These are phyloP conservation scores for Apis laboriosa DNA, from an alignment of 1,140 invertebrate genomes.

Conservation along the genomic window DNA sequence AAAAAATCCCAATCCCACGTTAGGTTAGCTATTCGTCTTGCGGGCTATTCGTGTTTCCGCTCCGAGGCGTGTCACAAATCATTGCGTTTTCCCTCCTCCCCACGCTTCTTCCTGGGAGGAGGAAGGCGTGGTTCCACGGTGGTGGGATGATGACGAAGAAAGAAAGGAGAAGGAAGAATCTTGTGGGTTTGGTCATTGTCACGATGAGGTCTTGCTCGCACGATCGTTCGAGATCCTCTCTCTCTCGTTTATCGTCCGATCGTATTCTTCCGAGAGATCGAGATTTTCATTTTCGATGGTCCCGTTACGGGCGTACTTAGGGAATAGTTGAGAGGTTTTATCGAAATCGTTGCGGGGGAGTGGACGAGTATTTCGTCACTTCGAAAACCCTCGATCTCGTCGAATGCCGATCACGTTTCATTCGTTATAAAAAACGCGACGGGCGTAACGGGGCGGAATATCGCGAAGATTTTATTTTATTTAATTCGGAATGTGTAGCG, in stretches of 20 bases:
- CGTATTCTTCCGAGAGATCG: background rate
- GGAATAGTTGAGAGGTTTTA: background rate
- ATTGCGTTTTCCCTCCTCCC: background rate
- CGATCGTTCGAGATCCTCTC: background rate
- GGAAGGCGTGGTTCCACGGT: background rate
- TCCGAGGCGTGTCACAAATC: background rate
- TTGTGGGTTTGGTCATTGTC: no score
- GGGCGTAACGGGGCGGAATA: no score
- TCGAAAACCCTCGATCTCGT: background rate
- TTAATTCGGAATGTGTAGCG: no score
- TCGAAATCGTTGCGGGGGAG: background rate
- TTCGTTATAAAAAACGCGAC: no score
- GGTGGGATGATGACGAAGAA: no score
- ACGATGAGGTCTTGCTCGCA: background rate
- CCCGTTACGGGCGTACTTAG: background rate
- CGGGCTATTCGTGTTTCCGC: background rate
- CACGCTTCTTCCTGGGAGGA: background rate
- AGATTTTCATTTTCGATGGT: background rate
- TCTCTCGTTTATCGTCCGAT: constrained; percentile 11
- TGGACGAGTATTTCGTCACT: background rate
- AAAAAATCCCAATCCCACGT: constrained; percentile 51
- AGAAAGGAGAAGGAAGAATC: background rate
- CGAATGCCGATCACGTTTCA: no score
- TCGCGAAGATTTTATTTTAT: no score
- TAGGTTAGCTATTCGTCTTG: background rate